A percentile compares a stretch with the other conserved stretches of the same genome.
Evolutionary conservation across 2,113 vertebrate genomes (phyloP).

Genomic region (Lasiurus cinereus): DNA sequence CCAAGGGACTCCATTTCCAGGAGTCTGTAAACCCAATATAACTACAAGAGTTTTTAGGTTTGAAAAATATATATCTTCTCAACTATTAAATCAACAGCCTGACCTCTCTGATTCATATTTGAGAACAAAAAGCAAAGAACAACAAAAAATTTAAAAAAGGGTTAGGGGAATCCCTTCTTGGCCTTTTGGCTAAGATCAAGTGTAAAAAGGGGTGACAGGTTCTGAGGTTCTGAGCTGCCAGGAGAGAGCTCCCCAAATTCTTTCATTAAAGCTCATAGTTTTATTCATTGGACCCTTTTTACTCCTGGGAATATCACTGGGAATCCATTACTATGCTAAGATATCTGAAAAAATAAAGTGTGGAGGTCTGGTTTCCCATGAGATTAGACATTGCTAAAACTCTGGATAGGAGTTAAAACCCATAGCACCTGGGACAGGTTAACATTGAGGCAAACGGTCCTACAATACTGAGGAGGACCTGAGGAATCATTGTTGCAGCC

Average conservation of each 20-base stretch:
- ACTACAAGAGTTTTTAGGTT: neutral
- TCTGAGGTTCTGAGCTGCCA: neutral
- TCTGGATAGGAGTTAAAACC: neutral
- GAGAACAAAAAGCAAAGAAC: neutral
- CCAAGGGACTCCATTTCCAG: neutral
- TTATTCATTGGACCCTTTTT: neutral
- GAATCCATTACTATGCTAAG: neutral
- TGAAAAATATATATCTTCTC: neutral
- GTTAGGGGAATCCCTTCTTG: too few relatives aligned
- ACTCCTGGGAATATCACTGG: neutral
- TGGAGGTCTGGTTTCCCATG: neutral
- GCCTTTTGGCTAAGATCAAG: too few relatives aligned
- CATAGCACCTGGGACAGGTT: neutral
- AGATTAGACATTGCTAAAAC: slow-evolving; percentile 18
- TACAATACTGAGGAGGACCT: neutral
- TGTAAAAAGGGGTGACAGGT: neutral
- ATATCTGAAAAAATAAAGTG: neutral
- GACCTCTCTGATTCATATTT: neutral
- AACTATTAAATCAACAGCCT: neutral
- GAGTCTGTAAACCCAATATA: neutral
- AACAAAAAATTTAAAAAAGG: too few relatives aligned
- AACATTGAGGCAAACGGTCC: neutral
- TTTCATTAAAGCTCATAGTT: slow-evolving; percentile 19
- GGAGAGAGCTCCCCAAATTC: neutral
- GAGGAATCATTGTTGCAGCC: neutral